Evolutionary conservation across 2,888 invertebrate species (phyloP).

Genomic region (Maniola hyperantus): DNA sequence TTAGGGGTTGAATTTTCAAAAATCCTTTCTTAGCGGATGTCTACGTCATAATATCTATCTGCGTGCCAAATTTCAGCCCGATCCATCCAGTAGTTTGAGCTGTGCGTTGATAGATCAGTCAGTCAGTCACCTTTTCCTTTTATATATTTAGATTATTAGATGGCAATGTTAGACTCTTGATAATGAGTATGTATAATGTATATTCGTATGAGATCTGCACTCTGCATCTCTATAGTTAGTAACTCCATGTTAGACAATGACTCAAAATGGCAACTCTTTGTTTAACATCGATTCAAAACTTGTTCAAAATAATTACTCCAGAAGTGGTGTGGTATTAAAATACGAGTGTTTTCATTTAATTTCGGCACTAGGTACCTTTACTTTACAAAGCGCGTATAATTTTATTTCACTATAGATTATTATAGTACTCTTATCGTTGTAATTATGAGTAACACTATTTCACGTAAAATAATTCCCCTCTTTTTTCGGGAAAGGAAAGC

Average conservation of each 20-base stretch:
- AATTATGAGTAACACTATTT: conserved; percentile 39
- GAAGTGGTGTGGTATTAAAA: conserved; percentile 43
- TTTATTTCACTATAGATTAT: conserved; percentile 28
- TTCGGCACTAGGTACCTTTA: conserved; percentile 34
- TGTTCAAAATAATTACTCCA: conserved; percentile 42
- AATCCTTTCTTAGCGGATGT: no score
- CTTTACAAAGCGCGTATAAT: conserved; percentile 32
- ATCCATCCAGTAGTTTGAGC: no score
- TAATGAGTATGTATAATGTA: no score
- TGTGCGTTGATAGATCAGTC: no score
- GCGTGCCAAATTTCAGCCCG: no score
- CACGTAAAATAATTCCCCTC: conserved; percentile 35
- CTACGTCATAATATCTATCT: no score
- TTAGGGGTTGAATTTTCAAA: no score
- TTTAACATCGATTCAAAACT: conserved; percentile 40
- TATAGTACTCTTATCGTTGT: conserved; percentile 34
- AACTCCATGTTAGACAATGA: conserved; percentile 42
- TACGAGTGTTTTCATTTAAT: conserved; percentile 63
- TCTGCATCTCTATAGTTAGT: no score
- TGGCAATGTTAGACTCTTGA: no score
- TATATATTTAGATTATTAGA: no score
- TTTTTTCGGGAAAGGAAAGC: conserved; percentile 35
- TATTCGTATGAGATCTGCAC: no score
- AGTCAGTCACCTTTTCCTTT: no score
- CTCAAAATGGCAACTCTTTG: conserved; percentile 46